A percentile compares a stretch with the other conserved stretches of the same genome.
Conservation (phyloP, 2,797 vertebrate species). For the Psittacula derbiana region DNA sequence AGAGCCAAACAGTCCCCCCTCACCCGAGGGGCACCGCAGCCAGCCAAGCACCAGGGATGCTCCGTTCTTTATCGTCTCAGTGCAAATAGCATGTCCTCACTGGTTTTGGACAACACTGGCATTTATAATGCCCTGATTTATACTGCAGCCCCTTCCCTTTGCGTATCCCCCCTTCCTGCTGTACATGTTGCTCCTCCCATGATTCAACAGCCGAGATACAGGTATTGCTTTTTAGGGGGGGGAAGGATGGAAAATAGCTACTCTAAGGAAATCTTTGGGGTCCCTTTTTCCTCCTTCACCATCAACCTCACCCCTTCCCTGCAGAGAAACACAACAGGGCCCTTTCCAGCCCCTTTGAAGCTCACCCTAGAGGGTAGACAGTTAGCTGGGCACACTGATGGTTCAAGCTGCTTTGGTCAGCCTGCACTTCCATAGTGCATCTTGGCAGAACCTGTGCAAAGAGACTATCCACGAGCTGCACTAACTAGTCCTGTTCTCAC, state of each 20-base stretch:
- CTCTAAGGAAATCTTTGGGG: background rate
- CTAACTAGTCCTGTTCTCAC: accelerated
- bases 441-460: background rate
- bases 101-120: accelerated
- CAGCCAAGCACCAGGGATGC: background rate
- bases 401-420: background rate
- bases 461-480: accelerated
- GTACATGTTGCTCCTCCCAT: background rate
- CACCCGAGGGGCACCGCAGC: accelerated
- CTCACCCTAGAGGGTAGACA: background rate
- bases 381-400: accelerated
- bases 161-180: accelerated
- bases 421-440: accelerated
- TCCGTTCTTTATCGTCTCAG: background rate
- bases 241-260: background rate
- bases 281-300: background rate
- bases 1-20: background rate
- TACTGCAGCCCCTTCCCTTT: background rate
- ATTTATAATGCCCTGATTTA: background rate
- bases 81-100: accelerated
- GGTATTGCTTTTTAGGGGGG: background rate
- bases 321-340: background rate
- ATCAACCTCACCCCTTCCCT: background rate
- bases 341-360: background rate
- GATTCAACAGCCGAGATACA: background rate